phyloP scores from a whole-genome alignment of 2,888 invertebrate genomes.

The Argyra leucocephala region DNA sequence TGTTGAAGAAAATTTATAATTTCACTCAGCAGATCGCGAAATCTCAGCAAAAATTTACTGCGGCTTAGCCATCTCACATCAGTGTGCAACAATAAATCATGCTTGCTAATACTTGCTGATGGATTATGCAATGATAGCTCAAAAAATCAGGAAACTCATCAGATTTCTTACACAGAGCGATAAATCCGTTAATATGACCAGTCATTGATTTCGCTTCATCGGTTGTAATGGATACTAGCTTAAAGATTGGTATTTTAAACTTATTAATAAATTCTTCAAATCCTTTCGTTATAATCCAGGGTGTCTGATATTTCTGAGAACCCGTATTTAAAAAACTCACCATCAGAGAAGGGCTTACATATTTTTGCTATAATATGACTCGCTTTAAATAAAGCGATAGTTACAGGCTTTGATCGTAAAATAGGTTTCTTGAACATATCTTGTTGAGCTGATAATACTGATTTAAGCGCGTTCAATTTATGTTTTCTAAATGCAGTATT shows the following conservation, averaged over 20 bases:
- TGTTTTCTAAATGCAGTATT: no score
- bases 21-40: no score
- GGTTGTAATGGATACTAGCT: slow-evolving; percentile 11
- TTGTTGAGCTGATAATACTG: slow-evolving; percentile 9
- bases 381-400: slow-evolving; percentile 16
- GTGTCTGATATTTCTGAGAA: slow-evolving; percentile 15
- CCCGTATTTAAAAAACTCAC: slow-evolving; percentile 22
- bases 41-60: slow-evolving; percentile 10
- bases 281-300: not conserved
- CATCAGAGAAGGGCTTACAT: slow-evolving; percentile 27
- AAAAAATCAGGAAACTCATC: no score
- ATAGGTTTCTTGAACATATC: not conserved
- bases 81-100: slow-evolving; percentile 13
- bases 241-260: slow-evolving; percentile 9
- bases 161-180: not conserved
- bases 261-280: slow-evolving; percentile 8
- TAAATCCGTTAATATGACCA: slow-evolving; percentile 7
- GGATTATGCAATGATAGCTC: slow-evolving; percentile 13
- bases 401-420: not conserved
- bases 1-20: no score
- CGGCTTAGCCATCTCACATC: slow-evolving; percentile 14
- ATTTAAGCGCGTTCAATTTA: slow-evolving; percentile 2
- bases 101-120: slow-evolving; percentile 5
- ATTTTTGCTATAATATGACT: slow-evolving; percentile 22
- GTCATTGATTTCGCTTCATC: not conserved